Conservation (phyloP, 2,113 vertebrate genomes). For the Scomber colias region DNA sequence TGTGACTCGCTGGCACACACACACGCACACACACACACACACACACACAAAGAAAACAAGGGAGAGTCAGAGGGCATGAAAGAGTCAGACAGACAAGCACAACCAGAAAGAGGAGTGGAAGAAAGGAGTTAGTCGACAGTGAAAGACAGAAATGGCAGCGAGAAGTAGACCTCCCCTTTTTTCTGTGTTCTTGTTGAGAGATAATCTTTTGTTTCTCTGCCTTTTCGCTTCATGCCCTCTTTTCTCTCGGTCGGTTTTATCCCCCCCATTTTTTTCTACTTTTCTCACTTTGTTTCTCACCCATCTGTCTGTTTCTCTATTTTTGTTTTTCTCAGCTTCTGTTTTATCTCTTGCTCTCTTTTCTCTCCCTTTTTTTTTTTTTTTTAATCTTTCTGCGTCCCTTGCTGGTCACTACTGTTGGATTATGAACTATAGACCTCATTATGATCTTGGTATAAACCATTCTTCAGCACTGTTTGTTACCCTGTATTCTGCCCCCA, state of each 20-base stretch:
- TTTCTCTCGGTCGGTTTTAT: slow-evolving; percentile 8
- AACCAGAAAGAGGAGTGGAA: slow-evolving; percentile 58
- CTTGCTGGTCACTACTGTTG: background rate
- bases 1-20: slow-evolving; percentile 61
- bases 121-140: slow-evolving; percentile 47
- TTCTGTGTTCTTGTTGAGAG: slow-evolving; percentile 42
- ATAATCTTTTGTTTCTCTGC: slow-evolving; percentile 30
- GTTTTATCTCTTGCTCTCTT: background rate
- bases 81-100: slow-evolving; percentile 57
- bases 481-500: slow-evolving; percentile 25
- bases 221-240: background rate
- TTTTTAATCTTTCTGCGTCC: background rate
- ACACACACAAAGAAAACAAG: slow-evolving; percentile 65
- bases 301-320: slow-evolving; percentile 40
- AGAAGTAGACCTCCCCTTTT: slow-evolving; percentile 32
- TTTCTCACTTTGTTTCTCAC: slow-evolving; percentile 35
- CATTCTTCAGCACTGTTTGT: slow-evolving; percentile 15
- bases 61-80: slow-evolving; percentile 62
- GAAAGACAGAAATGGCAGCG: slow-evolving; percentile 32
- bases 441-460: slow-evolving; percentile 28
- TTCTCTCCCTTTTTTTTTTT: background rate
- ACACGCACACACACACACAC: slow-evolving; percentile 15
- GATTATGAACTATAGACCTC: slow-evolving; percentile 55
- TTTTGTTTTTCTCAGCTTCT: background rate
- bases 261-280: background rate